Evolutionary conservation across 2,113 vertebrate species (phyloP).

Genomic region (Pituophis catenifer): DNA sequence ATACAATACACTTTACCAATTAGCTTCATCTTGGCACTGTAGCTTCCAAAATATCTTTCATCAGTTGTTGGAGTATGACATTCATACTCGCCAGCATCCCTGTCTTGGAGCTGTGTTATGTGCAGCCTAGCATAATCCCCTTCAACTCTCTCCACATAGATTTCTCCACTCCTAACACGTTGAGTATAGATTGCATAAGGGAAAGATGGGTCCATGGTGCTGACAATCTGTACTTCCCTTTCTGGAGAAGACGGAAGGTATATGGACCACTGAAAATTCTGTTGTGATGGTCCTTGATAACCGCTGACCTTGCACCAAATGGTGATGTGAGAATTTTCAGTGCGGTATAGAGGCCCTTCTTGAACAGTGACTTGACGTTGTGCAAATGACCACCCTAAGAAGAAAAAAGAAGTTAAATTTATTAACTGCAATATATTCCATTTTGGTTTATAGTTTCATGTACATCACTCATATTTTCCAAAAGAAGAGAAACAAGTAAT

Average conservation of each 20-base stretch:
- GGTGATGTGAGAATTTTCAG: constrained; percentile 86
- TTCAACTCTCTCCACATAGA: constrained; percentile 85
- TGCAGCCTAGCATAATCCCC: constrained; percentile 80
- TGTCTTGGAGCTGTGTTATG: constrained; percentile 84
- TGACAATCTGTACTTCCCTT: constrained; percentile 91
- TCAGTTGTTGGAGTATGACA: constrained; percentile 76
- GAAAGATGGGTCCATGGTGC: constrained; percentile 85
- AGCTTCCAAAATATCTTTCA: constrained; percentile 66
- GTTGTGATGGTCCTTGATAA: constrained; percentile 77
- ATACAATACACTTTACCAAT: constrained; percentile 76
- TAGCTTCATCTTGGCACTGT: constrained; percentile 85
- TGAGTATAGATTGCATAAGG: constrained; percentile 86
- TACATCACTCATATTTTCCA: not conserved
- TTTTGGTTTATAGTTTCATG: not conserved
- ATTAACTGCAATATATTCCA: not conserved
- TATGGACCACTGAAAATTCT: constrained; percentile 95
- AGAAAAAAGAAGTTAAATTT: constrained; percentile 10
- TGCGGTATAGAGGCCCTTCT: constrained; percentile 85
- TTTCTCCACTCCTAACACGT: constrained; percentile 81
- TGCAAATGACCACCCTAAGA: constrained; percentile 68
- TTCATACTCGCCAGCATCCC: constrained; percentile 79
- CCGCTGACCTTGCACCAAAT: constrained; percentile 93
- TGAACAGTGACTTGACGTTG: constrained; percentile 87
- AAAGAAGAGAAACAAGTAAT: not conserved
- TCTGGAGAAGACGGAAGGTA: constrained; percentile 79